Conservation (phyloP, 1,140 invertebrate species). For the Chelonus insularis region DNA sequence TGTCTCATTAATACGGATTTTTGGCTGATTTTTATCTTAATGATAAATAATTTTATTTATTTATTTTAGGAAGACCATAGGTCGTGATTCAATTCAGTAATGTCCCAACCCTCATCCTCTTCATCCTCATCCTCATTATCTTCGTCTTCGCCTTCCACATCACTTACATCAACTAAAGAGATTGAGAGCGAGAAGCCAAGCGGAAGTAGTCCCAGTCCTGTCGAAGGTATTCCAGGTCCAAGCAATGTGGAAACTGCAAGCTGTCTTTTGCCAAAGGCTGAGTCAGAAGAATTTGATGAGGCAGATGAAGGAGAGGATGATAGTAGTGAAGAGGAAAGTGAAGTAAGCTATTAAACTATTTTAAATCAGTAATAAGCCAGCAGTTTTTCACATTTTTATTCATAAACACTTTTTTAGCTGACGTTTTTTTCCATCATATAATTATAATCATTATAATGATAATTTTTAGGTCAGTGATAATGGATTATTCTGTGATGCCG, state of each 20-base stretch:
- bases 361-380: not conserved
- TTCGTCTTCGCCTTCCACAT: conserved; percentile 40
- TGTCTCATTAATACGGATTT: not conserved
- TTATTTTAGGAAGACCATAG: not conserved
- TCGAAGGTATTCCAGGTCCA: conserved; percentile 49
- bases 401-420: no score
- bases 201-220: conserved; percentile 51
- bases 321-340: conserved; percentile 47
- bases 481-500: conserved; percentile 47
- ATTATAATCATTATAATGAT: not conserved
- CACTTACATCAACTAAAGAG: conserved; percentile 34
- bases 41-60: not conserved
- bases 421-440: no score
- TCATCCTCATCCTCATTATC: conserved; percentile 24
- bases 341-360: conserved; percentile 34
- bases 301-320: conserved; percentile 40
- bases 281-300: conserved; percentile 50
- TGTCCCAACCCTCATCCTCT: conserved; percentile 52
- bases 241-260: conserved; percentile 43
- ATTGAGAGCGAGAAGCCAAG: conserved; percentile 45
- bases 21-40: not conserved
- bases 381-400: no score
- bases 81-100: conserved; percentile 39
- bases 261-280: conserved; percentile 39
- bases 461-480: conserved; percentile 46